phyloP scores from a whole-genome alignment of 2,888 invertebrate species.

The Emesis russula region DNA sequence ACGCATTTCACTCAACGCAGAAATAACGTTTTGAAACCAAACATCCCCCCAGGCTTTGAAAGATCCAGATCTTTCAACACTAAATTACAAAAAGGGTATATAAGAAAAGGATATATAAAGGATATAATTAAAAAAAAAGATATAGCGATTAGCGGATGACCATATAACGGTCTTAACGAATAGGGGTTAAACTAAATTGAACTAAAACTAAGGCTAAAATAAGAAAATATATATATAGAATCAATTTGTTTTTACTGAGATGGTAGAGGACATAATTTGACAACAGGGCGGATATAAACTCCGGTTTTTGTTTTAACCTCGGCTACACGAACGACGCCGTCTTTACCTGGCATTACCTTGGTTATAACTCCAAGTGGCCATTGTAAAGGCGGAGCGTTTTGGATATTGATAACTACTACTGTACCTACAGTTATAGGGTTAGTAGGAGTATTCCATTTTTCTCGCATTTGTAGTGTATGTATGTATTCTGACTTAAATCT shows the following conservation, averaged over 20 bases:
- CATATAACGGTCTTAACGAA: neutral
- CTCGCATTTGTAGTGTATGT: too few relatives aligned
- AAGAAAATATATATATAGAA: neutral
- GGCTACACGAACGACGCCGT: constrained; percentile 26
- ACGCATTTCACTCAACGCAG: too few relatives aligned
- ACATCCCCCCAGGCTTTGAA: neutral
- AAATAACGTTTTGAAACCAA: neutral
- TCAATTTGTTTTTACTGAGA: constrained; percentile 6
- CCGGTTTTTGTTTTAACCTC: constrained; percentile 29
- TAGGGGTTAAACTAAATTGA: neutral
- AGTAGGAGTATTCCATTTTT: constrained; percentile 49
- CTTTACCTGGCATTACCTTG: constrained; percentile 17
- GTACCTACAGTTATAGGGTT: constrained; percentile 28
- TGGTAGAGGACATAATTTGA: constrained; percentile 19
- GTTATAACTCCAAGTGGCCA: constrained; percentile 23
- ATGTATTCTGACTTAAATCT: constrained; percentile 37
- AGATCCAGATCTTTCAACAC: too few relatives aligned
- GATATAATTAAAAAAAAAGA: neutral
- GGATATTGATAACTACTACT: neutral
- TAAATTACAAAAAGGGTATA: too few relatives aligned
- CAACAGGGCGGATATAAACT: neutral
- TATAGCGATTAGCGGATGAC: neutral
- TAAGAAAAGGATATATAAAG: too few relatives aligned
- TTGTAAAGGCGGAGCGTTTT: constrained; percentile 37
- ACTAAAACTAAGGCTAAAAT: neutral